These are phyloP conservation scores for Heliconius erato DNA, from an alignment of 2,888 invertebrate species.

Conservation along the genomic window DNA sequence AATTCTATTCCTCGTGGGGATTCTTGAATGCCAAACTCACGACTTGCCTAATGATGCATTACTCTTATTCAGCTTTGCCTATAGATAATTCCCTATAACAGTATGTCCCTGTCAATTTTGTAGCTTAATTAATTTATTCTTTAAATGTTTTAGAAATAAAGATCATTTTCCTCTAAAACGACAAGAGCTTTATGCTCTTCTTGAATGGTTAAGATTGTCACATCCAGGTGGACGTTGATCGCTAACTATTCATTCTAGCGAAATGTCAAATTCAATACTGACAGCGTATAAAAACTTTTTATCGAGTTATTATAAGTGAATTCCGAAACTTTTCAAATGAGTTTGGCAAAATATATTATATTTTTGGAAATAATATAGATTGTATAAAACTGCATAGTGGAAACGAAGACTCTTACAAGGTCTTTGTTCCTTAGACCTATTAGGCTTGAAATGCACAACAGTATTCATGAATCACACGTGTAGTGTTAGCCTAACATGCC, in stretches of 20 bases:
- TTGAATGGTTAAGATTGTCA: conserved; percentile 48
- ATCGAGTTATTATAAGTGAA: conserved; percentile 6
- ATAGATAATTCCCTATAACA: conserved; percentile 50
- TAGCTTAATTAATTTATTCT: conserved; percentile 3
- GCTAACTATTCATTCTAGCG: conserved; percentile 56
- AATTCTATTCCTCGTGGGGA: conserved; percentile 58
- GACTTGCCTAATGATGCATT: conserved; percentile 68
- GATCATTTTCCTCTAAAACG: not conserved
- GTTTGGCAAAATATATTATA: not conserved
- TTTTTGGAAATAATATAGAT: not conserved
- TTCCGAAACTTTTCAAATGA: not conserved
- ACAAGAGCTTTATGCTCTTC: conserved; percentile 15
- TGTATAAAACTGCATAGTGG: not conserved
- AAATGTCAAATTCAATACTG: conserved; percentile 57
- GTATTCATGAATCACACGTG: conserved; percentile 51
- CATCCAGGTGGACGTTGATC: conserved; percentile 55
- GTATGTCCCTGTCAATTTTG: conserved; percentile 18
- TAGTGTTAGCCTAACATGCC: conserved; percentile 47
- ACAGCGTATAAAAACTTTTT: conserved; percentile 12
- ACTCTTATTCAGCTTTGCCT: conserved; percentile 60
- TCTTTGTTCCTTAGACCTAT: conserved; percentile 44
- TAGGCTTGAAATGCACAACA: conserved; percentile 47
- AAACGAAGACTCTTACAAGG: conserved; percentile 7
- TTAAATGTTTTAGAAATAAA: not conserved
- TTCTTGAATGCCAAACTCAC: conserved; percentile 64